A percentile compares a stretch with the other conserved stretches of the same genome.
Evolutionary conservation across 2,797 vertebrate species (phyloP).

Genomic region (Echiichthys vipera): DNA sequence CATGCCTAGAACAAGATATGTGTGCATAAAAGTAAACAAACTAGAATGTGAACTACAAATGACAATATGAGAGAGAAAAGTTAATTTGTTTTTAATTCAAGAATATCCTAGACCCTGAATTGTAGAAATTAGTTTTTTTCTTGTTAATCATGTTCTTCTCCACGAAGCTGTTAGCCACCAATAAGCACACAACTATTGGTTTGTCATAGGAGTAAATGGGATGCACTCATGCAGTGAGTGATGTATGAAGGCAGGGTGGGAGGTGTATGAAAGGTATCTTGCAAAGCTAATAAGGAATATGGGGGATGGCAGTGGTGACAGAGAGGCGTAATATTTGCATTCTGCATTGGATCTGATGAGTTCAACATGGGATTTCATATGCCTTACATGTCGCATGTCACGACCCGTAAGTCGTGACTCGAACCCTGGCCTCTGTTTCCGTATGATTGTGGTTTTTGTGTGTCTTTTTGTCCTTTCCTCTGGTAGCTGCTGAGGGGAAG

Average conservation of each 20-base stretch:
- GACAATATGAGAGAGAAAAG: not conserved
- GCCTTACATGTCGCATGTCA: constrained; percentile 51
- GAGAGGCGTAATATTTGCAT: not conserved
- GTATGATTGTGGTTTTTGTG: no score
- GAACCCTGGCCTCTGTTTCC: no score
- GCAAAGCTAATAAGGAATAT: constrained; percentile 5
- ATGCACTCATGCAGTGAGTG: constrained; percentile 11
- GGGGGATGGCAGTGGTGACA: not conserved
- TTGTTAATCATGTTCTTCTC: not conserved
- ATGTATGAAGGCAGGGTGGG: not conserved
- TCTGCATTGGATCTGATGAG: constrained; percentile 19
- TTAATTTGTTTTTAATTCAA: not conserved
- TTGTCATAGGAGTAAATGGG: not conserved
- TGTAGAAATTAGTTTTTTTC: not conserved
- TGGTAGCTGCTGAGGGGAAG: no score
- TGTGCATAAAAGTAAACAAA: not conserved
- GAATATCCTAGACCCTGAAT: not conserved
- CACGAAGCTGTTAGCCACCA: not conserved
- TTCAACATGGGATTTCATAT: constrained; percentile 44
- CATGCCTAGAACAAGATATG: not conserved
- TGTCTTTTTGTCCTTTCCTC: no score
- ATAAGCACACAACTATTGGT: not conserved
- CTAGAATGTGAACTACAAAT: not conserved
- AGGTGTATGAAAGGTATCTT: not conserved
- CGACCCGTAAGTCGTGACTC: no score